A percentile compares a stretch with the other conserved stretches of the same genome.
Evolutionary conservation across 2,888 invertebrate species (phyloP).

Genomic region (Ceramica pisi): DNA sequence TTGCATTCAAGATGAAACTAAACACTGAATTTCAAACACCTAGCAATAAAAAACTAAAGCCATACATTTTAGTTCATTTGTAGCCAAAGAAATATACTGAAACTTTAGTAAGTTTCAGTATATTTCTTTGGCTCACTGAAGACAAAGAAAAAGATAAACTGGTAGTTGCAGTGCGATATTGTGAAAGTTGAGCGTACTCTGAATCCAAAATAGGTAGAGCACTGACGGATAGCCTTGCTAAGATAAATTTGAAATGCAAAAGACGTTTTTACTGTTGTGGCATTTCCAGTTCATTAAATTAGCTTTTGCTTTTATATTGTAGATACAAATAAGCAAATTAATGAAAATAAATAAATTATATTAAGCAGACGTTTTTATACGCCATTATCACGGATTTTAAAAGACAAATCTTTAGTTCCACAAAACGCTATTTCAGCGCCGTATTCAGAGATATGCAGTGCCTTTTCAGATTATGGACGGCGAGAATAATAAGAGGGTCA

Average conservation of each 20-base stretch:
- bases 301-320: background rate
- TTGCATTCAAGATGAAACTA: slow-evolving; percentile 5
- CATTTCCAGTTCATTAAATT: slow-evolving; percentile 3
- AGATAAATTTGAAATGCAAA: slow-evolving; percentile 29
- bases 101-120: slow-evolving; percentile 68
- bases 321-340: background rate
- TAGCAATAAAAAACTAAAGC: slow-evolving; percentile 27
- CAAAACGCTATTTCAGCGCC: slow-evolving; percentile 19
- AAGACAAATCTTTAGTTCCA: slow-evolving; percentile 7
- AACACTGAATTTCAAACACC: slow-evolving; percentile 39
- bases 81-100: too few species aligned
- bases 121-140: slow-evolving; percentile 67
- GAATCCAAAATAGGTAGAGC: slow-evolving; percentile 75
- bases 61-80: slow-evolving; percentile 53
- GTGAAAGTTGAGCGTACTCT: slow-evolving; percentile 77
- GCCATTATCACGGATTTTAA: slow-evolving; percentile 13
- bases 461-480: slow-evolving; percentile 58
- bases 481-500: slow-evolving; percentile 61
- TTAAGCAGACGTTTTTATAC: background rate
- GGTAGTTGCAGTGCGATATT: slow-evolving; percentile 77
- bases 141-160: slow-evolving; percentile 78
- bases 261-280: background rate
- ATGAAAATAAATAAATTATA: background rate
- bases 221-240: slow-evolving; percentile 64
- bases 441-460: slow-evolving; percentile 46